A percentile compares a stretch with the other conserved stretches of the same genome.
These are phyloP conservation scores for Ischnus inquisitorius DNA, from an alignment of 2,888 invertebrate species.

Conservation along the genomic window DNA sequence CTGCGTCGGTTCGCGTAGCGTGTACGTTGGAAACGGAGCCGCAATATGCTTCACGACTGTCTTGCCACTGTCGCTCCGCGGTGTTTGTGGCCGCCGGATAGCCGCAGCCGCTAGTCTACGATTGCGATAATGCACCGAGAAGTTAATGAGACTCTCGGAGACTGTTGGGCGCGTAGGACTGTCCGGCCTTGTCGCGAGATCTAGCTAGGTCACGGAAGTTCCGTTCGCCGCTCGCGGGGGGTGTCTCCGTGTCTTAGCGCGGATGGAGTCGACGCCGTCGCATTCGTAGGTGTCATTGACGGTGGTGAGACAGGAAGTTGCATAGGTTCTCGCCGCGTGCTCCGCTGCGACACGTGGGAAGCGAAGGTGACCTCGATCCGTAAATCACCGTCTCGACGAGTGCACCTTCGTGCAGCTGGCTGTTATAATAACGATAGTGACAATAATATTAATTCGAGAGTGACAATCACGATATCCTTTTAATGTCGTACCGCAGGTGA, in stretches of 20 bases:
- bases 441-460: not conserved
- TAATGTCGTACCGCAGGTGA: constrained; percentile 74
- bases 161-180: constrained; percentile 52
- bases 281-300: constrained; percentile 69
- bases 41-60: not conserved
- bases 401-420: not conserved
- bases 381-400: constrained; percentile 58
- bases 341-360: constrained; percentile 56
- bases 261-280: constrained; percentile 36
- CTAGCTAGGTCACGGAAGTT: constrained; percentile 68
- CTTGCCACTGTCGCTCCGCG: not conserved
- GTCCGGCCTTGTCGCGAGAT: constrained; percentile 64
- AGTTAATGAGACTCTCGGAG: constrained; percentile 65
- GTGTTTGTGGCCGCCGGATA: not conserved
- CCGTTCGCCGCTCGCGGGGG: constrained; percentile 32
- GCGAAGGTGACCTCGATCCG: constrained; percentile 64
- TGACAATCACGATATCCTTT: not conserved
- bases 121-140: constrained; percentile 58
- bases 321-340: constrained; percentile 2
- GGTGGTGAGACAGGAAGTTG: constrained; percentile 64
- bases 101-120: not conserved
- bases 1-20: not conserved
- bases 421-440: not conserved
- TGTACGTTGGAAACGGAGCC: not conserved
- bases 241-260: no score